phyloP scores from a whole-genome alignment of 2,113 vertebrate species.

The Pyxicephalus adspersus region DNA sequence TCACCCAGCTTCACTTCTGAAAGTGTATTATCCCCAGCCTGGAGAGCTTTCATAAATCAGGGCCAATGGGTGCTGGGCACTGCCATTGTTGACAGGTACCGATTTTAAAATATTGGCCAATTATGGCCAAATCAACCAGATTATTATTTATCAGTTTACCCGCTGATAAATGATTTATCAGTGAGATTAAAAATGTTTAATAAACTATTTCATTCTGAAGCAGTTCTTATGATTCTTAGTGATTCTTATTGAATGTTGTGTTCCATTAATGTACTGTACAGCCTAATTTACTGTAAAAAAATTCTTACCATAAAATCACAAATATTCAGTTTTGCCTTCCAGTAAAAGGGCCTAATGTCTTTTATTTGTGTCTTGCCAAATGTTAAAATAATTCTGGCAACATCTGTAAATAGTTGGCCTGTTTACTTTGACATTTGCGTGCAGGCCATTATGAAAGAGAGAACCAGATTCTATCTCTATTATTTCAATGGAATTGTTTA shows the following conservation, averaged over 20 bases:
- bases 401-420: conserved; percentile 42
- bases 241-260: not conserved
- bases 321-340: conserved; percentile 12
- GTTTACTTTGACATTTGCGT: conserved; percentile 41
- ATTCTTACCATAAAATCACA: conserved; percentile 15
- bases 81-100: no score
- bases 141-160: no score
- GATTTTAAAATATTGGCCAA: no score
- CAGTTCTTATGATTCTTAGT: no score
- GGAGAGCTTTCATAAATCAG: no score
- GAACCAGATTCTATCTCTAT: conserved; percentile 32
- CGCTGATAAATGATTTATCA: no score
- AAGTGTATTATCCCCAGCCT: no score
- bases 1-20: no score
- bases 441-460: conserved; percentile 30
- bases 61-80: no score
- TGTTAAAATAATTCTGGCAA: conserved; percentile 36
- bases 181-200: not conserved
- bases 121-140: no score
- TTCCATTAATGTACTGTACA: not conserved
- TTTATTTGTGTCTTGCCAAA: conserved; percentile 33
- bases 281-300: not conserved
- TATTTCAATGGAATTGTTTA: conserved; percentile 10
- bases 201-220: not conserved
- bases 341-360: conserved; percentile 30